phyloP scores from a whole-genome alignment of 2,888 invertebrate genomes.

The Arrhopalites spinosus region DNA sequence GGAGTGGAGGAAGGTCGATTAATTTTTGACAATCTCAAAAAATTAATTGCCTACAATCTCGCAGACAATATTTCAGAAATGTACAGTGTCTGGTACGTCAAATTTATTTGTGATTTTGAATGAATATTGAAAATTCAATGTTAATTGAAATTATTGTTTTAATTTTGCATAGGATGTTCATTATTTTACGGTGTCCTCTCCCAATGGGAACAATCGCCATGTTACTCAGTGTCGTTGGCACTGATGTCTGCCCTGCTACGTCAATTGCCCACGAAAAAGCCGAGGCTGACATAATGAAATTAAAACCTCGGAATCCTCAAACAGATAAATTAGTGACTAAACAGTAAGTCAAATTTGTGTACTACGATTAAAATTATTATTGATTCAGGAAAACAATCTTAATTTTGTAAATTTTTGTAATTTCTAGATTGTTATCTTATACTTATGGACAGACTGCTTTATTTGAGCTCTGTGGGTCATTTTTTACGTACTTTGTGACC shows the following conservation, averaged over 20 bases:
- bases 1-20: conserved; percentile 89
- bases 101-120: no score
- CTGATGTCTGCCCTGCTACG: conserved; percentile 59
- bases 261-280: conserved; percentile 69
- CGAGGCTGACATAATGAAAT: conserved; percentile 76
- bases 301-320: conserved; percentile 67
- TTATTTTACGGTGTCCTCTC: conserved; percentile 59
- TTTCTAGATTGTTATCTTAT: conserved; percentile 47
- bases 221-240: conserved; percentile 59
- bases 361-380: neutral
- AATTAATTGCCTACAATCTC: conserved; percentile 95
- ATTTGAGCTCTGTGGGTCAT: conserved; percentile 48
- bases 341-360: conserved; percentile 17
- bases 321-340: conserved; percentile 70
- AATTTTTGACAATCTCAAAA: conserved; percentile 97
- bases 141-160: no score
- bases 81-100: conserved; percentile 60
- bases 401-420: conserved; percentile 5
- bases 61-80: conserved; percentile 98
- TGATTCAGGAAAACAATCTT: no score
- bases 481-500: conserved; percentile 48
- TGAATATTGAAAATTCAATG: no score
- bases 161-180: conserved; percentile 39
- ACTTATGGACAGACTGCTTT: conserved; percentile 52
- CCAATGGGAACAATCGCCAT: conserved; percentile 59